Base-by-base conservation (phyloP, 1,140 invertebrate genomes). In the Pseudoatta argentina region DNA sequence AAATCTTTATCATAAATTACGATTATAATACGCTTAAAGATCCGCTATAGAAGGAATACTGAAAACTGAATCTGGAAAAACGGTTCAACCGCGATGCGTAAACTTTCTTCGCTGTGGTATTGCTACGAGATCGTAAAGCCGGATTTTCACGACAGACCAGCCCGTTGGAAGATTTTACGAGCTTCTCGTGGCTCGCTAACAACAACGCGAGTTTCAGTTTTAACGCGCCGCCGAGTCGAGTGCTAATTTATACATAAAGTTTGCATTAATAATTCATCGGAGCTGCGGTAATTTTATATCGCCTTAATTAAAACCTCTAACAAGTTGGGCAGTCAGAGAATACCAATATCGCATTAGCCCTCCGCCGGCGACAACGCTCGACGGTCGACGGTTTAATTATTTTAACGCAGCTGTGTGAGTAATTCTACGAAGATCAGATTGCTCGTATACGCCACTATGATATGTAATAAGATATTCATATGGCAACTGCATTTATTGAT, bases 231-330 rank as follows among this genome's bases (percentile, higher is more conserved):
- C 71, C 91, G 86, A 82, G 86, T 87, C 85, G 90, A 85, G 88
- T 77, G 93, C 92, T 95, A 95, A 95, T 95, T 95, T 95, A 94
- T 94, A 94, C 94, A 94, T 93, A 91, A 94, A 95, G 93, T 95
- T 94, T 93, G 92, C 92, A 94, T 95, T 94, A 95, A 95, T 95
- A 94, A 95, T 95, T 95, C 94, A 95, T 94, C 93, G 93, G 87
- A 69, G 88, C 91, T 89, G 79, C 91, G 89, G 92, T 93, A 93
- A 95, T 95, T 95, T 91, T 95, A 94, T 94, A 94, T 94, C 93
- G 93, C 93, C 94, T 94, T 95, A 94, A 95, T 94, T 94, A 94
- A 94, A 95, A 93, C 93, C 94, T 93, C 93, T 94, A 94, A 95
- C 94, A 95, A 95, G 94, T 94, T 94, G 88, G 81, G 91, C 93